These are phyloP conservation scores for Cheilosia vernalis DNA, from an alignment of 2,888 invertebrate species.

Conservation along the genomic window DNA sequence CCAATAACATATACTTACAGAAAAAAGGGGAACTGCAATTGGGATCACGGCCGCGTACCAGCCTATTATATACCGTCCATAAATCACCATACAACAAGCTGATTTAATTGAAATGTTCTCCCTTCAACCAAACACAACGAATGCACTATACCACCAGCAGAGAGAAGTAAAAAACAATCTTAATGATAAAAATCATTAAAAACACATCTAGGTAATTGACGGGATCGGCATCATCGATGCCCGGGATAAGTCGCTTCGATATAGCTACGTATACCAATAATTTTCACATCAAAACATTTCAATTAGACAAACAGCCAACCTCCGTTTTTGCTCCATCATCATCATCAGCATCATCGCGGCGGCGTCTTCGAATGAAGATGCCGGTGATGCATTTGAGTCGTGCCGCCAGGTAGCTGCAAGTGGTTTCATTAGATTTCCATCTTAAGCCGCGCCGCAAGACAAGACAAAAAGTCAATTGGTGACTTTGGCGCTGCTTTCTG, in stretches of 20 bases:
- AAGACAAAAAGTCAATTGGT: slow-evolving; percentile 46
- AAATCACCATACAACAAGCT: slow-evolving; percentile 5
- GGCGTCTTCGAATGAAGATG: slow-evolving; percentile 29
- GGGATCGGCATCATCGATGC: slow-evolving; percentile 29
- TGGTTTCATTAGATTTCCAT: slow-evolving; percentile 57
- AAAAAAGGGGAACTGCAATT: too few species aligned
- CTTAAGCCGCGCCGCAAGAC: slow-evolving; percentile 19
- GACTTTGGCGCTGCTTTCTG: slow-evolving; percentile 58
- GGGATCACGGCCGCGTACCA: too few species aligned
- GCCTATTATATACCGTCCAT: not conserved
- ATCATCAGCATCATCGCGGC: not conserved
- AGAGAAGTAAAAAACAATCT: slow-evolving; percentile 5
- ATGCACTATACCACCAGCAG: not conserved
- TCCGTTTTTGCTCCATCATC: slow-evolving; percentile 1
- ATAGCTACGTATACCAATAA: slow-evolving; percentile 44
- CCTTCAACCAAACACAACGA: not conserved
- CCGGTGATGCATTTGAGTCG: slow-evolving; percentile 29
- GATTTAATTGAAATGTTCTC: slow-evolving; percentile 14
- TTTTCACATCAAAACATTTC: slow-evolving; percentile 68
- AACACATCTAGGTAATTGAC: slow-evolving; percentile 47
- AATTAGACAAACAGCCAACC: slow-evolving; percentile 60
- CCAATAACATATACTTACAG: too few species aligned
- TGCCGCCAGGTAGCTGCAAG: slow-evolving; percentile 54
- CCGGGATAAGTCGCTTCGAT: slow-evolving; percentile 18
- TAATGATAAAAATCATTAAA: slow-evolving; percentile 51